Percentiles rank a stretch among this genome's conserved stretches.
Evolutionary conservation across 2,797 vertebrate species (phyloP).

Genomic region (Enteromius anoplus): DNA sequence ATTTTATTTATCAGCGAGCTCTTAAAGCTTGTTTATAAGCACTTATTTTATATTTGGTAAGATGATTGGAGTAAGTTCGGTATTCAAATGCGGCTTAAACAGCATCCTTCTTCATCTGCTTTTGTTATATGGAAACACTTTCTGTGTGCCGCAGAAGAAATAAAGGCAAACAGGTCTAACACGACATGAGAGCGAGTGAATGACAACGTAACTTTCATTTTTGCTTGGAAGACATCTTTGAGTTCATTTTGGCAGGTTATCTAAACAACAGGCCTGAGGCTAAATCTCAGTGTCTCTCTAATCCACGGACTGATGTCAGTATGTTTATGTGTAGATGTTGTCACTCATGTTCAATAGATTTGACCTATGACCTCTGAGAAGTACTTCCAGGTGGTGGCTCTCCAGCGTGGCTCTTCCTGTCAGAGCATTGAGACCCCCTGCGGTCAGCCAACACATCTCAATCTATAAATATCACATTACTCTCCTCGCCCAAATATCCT

Average conservation of each 20-base stretch:
- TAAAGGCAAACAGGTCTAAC: not conserved
- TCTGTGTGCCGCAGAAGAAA: not conserved
- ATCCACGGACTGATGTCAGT: constrained; percentile 63
- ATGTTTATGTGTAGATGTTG: constrained; percentile 71
- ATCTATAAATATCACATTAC: constrained; percentile 73
- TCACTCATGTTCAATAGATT: constrained; percentile 78
- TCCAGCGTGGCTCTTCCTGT: constrained; percentile 62
- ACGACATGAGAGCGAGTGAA: not conserved
- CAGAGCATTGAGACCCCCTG: constrained; percentile 66
- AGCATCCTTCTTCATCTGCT: not conserved
- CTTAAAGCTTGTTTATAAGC: not conserved
- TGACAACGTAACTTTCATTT: not conserved
- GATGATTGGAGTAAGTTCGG: not conserved
- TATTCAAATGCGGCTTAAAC: not conserved
- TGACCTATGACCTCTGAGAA: constrained; percentile 76
- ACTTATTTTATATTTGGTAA: not conserved
- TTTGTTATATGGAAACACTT: not conserved
- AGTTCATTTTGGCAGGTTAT: not conserved
- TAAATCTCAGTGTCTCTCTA: constrained; percentile 58
- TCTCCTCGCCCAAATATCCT: constrained; percentile 59
- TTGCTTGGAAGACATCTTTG: not conserved
- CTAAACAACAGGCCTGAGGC: constrained; percentile 23
- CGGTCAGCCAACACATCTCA: constrained; percentile 61
- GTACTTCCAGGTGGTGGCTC: constrained; percentile 80
- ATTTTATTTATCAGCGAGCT: not conserved